Conservation (phyloP, 1,140 invertebrate genomes). For the Caerostris darwini region DNA sequence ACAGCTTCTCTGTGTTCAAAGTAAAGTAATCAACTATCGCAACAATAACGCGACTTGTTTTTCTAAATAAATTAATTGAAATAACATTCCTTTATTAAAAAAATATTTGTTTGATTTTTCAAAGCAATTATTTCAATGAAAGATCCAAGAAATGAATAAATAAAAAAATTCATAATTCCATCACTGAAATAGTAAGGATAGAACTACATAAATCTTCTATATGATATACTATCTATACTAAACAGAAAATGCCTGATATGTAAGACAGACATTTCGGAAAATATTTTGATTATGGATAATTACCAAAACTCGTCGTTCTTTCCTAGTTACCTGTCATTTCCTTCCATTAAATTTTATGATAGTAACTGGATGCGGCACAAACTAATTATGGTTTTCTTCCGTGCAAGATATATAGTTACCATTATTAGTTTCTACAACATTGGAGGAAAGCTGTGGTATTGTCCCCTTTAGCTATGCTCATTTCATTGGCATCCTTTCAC, state of each 20-base stretch:
- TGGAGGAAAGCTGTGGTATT: neutral
- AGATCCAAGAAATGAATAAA: neutral
- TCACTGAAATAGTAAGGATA: neutral
- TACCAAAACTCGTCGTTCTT: neutral
- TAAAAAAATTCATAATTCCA: neutral
- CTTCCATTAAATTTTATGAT: neutral
- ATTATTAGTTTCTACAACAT: neutral
- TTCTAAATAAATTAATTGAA: no score
- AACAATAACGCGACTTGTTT: no score
- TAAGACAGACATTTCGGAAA: neutral
- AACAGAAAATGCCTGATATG: neutral
- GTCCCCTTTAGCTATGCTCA: no score
- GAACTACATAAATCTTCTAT: neutral
- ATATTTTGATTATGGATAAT: constrained; percentile 37
- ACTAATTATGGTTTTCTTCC: neutral
- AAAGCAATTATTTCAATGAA: no score
- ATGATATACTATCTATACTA: neutral
- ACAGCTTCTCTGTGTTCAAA: no score
- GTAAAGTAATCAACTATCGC: no score
- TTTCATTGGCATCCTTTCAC: no score
- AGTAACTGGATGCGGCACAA: neutral
- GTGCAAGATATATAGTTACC: neutral
- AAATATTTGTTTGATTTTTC: no score
- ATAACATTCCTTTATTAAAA: no score
- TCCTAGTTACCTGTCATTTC: constrained; percentile 21